Percentiles rank a stretch among this genome's conserved stretches.
These are phyloP conservation scores for Apodemia zela DNA, from an alignment of 2,888 invertebrate genomes.

Conservation along the genomic window DNA sequence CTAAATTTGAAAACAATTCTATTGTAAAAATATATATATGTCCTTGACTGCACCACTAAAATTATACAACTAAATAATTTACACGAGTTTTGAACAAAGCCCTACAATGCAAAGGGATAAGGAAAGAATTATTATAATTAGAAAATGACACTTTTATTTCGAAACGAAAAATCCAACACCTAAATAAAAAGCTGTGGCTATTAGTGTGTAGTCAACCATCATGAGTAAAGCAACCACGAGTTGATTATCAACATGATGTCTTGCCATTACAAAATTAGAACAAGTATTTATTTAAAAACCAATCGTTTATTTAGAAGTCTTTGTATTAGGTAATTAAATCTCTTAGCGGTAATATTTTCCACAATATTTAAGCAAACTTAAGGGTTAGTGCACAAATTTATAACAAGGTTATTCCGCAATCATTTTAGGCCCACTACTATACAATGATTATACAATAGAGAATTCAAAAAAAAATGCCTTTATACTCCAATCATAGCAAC, in stretches of 20 bases:
- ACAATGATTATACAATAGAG: too few relatives aligned
- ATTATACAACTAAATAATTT: constrained; percentile 9
- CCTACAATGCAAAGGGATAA: constrained; percentile 1
- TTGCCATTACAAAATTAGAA: neutral
- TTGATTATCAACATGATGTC: neutral
- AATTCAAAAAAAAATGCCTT: too few relatives aligned
- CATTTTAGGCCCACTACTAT: too few relatives aligned
- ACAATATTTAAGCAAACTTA: too few relatives aligned
- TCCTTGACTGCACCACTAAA: constrained; percentile 6
- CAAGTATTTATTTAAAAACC: neutral
- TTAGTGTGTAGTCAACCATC: neutral
- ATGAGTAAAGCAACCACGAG: neutral
- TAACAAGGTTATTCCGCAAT: too few relatives aligned
- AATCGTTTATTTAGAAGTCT: too few relatives aligned
- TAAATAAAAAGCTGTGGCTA: neutral
- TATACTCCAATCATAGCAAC: too few relatives aligned
- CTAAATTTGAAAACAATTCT: too few relatives aligned
- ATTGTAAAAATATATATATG: neutral
- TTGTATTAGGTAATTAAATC: too few relatives aligned
- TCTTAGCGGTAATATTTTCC: too few relatives aligned
- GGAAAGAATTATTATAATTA: neutral
- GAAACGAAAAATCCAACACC: constrained; percentile 12
- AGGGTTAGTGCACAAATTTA: too few relatives aligned
- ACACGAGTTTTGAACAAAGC: neutral
- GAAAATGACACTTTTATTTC: constrained; percentile 6